Conservation (phyloP, 1,140 invertebrate species). For the Drosophila pachea region DNA sequence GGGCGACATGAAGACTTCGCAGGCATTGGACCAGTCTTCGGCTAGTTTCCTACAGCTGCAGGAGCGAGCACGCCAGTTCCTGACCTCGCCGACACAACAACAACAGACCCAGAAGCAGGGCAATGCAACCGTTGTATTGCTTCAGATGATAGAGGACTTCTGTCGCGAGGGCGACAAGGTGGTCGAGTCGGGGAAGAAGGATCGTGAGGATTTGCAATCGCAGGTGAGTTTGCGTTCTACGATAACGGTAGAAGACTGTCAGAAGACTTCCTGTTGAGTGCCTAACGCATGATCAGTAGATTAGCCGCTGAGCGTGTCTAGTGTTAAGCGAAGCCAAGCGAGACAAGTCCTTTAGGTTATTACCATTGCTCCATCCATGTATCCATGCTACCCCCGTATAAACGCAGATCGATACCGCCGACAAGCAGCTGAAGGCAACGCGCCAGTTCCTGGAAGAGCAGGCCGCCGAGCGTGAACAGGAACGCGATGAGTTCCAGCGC, state of each 20-base stretch:
- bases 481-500: constrained; percentile 87
- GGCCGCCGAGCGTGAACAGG: constrained; percentile 86
- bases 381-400: constrained; percentile 33
- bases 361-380: constrained; percentile 21
- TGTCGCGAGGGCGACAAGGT: constrained; percentile 82
- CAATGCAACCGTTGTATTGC: constrained; percentile 79
- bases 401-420: constrained; percentile 86
- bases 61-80: constrained; percentile 80
- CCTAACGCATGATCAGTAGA: constrained; percentile 61
- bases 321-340: constrained; percentile 45
- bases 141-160: constrained; percentile 83
- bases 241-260: not conserved
- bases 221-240: constrained; percentile 81
- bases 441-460: constrained; percentile 89
- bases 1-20: constrained; percentile 60
- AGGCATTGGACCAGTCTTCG: constrained; percentile 47
- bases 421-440: constrained; percentile 87
- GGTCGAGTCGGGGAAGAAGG: constrained; percentile 82
- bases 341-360: constrained; percentile 15
- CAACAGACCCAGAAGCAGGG: constrained; percentile 68
- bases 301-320: constrained; percentile 33
- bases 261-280: constrained; percentile 26
- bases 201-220: constrained; percentile 85
- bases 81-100: constrained; percentile 69
- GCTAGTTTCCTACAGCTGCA: constrained; percentile 77